Percentiles rank a stretch among this genome's conserved stretches.
Evolutionary conservation across 2,888 invertebrate species (phyloP).

Genomic region (Hydrotaea diabolus): DNA sequence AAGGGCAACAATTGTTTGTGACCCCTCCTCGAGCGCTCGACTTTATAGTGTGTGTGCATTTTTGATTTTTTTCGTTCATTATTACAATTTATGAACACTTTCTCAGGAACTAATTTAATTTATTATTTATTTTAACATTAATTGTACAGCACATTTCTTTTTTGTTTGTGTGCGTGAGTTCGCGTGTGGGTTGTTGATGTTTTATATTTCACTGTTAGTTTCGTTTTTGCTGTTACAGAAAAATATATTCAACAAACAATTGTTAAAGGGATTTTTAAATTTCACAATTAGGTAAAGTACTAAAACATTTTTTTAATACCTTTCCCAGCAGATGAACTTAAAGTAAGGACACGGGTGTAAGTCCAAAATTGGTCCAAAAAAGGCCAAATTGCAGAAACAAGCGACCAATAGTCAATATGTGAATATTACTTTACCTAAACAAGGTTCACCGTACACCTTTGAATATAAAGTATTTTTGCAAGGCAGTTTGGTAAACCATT

Average conservation of each 20-base stretch:
- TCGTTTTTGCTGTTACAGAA: background rate
- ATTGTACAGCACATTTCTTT: conserved; percentile 2
- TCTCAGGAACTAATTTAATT: conserved; percentile 27
- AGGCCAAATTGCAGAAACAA: too few species aligned
- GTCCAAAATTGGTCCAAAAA: too few species aligned
- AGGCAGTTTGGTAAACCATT: too few species aligned
- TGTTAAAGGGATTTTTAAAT: background rate
- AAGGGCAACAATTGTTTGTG: conserved; percentile 21
- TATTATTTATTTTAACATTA: conserved; percentile 29
- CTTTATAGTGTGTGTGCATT: conserved; percentile 5
- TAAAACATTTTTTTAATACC: too few species aligned
- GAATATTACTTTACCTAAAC: too few species aligned
- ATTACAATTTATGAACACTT: conserved; percentile 33
- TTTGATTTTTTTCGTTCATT: background rate
- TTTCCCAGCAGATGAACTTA: too few species aligned
- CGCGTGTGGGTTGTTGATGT: background rate
- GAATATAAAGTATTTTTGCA: too few species aligned
- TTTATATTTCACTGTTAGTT: background rate
- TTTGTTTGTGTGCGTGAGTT: background rate
- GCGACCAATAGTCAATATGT: too few species aligned
- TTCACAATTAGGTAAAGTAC: too few species aligned
- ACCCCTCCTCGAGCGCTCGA: background rate
- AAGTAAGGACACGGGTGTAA: too few species aligned
- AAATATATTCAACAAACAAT: too few species aligned
- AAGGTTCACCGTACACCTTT: too few species aligned